Evolutionary conservation across 92 coral and sea anemone genomes (phyloP), one percentile per base, ranked within the genome.

Genomic region (Paragorgia papillata): DNA sequence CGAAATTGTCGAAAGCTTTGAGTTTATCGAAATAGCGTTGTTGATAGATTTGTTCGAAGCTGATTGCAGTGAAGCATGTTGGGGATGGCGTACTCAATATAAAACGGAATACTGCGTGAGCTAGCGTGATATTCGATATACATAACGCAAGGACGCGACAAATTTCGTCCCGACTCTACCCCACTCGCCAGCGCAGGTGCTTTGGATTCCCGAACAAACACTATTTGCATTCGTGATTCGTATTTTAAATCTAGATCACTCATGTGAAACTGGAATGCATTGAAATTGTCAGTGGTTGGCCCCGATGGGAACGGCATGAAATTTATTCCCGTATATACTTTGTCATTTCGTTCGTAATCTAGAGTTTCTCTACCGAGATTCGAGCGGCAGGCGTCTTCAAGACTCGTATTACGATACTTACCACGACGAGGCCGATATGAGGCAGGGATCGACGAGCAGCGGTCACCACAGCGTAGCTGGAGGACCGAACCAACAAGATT

Each of bases 401-500:
- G 62, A 56, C 62, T 56, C 62, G 30, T 7, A 22, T 51, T 44
- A 30, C 29, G 48, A 71, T 51, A 28, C 44, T 28, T 51, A 53
- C 53, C 54, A 53, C 78, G 78, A 71, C 63, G 64, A 51, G 27
- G 40, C 28, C 18, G 49, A 29, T 48, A 58, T 34, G 78, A 71
- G 48, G 12, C 64, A 53, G 19, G 78, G 78, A 57, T 51, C 78
- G 3, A 56, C 30, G 12, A 14, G 2, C 30, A 53, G 57, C 35
- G 17, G 0, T 33, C 78, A 71, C 64, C 18, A 31, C 64, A 71
- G 64, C 48, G 64, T 71, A 7, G 78, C 78, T 24, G 78, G 34
- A 25, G 78, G 78, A 24, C 78, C 78, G 3, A 71, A 88, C 44
- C 95, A 91, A 69, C 89, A 91, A 81, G 92, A 91, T 68, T 94